Conservation (phyloP, 1,140 invertebrate genomes). For the Ceratina japonica region DNA sequence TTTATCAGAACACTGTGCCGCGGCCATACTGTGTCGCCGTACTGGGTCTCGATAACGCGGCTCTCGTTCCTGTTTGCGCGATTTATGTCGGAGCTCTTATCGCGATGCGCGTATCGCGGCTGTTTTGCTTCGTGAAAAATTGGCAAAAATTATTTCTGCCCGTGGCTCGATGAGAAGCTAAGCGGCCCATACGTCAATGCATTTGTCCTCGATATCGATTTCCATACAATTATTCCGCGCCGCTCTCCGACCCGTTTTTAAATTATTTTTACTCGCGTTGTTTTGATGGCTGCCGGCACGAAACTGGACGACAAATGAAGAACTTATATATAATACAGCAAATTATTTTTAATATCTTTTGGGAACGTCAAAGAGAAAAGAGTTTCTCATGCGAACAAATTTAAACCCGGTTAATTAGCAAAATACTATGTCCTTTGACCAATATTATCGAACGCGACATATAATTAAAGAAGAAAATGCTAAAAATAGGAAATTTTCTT, state of each 20-base stretch:
- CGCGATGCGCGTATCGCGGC: constrained; percentile 22
- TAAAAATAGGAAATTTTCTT: too few species aligned
- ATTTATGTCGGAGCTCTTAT: constrained; percentile 57
- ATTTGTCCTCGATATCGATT: constrained; percentile 21
- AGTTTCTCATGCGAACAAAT: too few species aligned
- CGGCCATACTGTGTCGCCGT: constrained; percentile 49
- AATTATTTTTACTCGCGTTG: neutral
- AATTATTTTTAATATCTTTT: too few species aligned
- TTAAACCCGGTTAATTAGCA: too few species aligned
- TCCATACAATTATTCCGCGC: neutral
- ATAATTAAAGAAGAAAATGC: too few species aligned
- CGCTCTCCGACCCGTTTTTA: too few species aligned
- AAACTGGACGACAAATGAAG: too few species aligned
- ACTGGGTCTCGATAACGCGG: constrained; percentile 48
- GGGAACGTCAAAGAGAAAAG: too few species aligned
- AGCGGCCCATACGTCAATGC: constrained; percentile 40
- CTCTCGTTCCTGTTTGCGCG: constrained; percentile 46
- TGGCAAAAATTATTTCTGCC: constrained; percentile 59
- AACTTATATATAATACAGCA: too few species aligned
- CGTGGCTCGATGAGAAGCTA: constrained; percentile 25
- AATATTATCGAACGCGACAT: too few species aligned
- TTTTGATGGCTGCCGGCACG: neutral
- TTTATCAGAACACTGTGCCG: constrained; percentile 55
- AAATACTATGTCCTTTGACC: too few species aligned
- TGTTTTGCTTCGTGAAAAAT: constrained; percentile 51